Conservation (phyloP, 2,797 vertebrate species). For the Rhyacichthys aspro region DNA sequence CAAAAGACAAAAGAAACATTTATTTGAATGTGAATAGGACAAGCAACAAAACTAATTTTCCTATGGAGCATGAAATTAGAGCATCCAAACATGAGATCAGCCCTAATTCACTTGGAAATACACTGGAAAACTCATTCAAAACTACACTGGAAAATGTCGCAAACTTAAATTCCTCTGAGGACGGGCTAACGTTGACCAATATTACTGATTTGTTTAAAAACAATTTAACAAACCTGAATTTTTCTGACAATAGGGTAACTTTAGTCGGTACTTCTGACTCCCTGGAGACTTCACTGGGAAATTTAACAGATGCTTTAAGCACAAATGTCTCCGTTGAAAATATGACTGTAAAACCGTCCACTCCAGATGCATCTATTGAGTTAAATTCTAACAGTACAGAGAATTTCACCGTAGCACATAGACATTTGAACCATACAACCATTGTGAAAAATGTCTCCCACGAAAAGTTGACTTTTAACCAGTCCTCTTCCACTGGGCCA, state of each 20-base stretch:
- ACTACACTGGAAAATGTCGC: conserved; percentile 21
- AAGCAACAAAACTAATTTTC: conserved; percentile 17
- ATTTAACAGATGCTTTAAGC: not conserved
- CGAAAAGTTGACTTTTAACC: conserved; percentile 7
- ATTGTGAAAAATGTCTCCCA: conserved; percentile 25
- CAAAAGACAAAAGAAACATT: not conserved
- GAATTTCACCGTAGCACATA: conserved; percentile 16
- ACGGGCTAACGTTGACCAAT: not conserved
- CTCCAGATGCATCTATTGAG: conserved; percentile 23
- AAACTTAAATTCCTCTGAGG: not conserved
- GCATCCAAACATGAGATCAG: conserved; percentile 3
- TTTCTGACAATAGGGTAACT: not conserved
- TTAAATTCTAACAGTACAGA: conserved; percentile 10
- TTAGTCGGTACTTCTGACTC: not conserved
- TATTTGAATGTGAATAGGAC: conserved; percentile 11
- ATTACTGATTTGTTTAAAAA: not conserved
- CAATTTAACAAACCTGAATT: not conserved
- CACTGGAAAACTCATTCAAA: conserved; percentile 23
- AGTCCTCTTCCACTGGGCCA: conserved; percentile 2
- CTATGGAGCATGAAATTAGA: conserved; percentile 3
- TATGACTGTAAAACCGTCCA: conserved; percentile 19
- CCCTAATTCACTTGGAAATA: conserved; percentile 19
- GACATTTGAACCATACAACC: conserved; percentile 27
- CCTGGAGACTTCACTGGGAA: not conserved
- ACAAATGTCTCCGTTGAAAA: conserved; percentile 16